Evolutionary conservation across 1,140 invertebrate species (phyloP), one percentile per base, ranked within the genome.

Genomic region (Listronotus bonariensis): DNA sequence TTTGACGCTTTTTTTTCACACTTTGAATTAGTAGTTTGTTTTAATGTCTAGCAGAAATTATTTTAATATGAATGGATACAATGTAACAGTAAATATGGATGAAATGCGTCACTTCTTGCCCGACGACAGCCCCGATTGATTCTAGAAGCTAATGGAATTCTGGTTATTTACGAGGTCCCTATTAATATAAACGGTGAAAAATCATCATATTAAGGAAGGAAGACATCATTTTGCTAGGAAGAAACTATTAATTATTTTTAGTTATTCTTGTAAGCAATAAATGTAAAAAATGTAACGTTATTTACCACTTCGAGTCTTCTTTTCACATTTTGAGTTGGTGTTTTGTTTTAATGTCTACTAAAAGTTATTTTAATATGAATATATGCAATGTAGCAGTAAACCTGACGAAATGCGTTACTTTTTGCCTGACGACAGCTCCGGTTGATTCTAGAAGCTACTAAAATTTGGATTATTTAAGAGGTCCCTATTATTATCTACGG

Each of bases 371-470:
- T n/a, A n/a, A n/a, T n/a, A n/a, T n/a, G n/a, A n/a, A n/a, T n/a
- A n/a, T n/a, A n/a, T n/a, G n/a, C n/a, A n/a, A n/a, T n/a, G n/a
- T n/a, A n/a, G n/a, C n/a, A n/a, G n/a, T n/a, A n/a, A n/a, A n/a
- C n/a, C 58, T 65, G 63, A 65, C 56, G 40, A 40, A 12, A 65
- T 65, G 34, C 63, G 59, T 65, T 55, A 65, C 52, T 38, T 17
- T 55, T 46, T 14, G 55, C 26, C 40, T 40, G 55, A 48, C 55
- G 63, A 65, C 63, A 65, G 63, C 45, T 53, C 63, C 55, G 63
- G 58, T 65, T 65, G 63, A 65, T 65, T 65, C 63, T 58, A 56
- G 63, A 65, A 65, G 63, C 63, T 65, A 65, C 63, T 59, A 55
- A 55, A 65, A 65, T 65, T 59, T 49, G 32, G 42, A 55, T 51